Percentiles rank a stretch among this genome's conserved stretches.
Conservation (phyloP, 2,888 invertebrate species). For the Cantharis rustica region DNA sequence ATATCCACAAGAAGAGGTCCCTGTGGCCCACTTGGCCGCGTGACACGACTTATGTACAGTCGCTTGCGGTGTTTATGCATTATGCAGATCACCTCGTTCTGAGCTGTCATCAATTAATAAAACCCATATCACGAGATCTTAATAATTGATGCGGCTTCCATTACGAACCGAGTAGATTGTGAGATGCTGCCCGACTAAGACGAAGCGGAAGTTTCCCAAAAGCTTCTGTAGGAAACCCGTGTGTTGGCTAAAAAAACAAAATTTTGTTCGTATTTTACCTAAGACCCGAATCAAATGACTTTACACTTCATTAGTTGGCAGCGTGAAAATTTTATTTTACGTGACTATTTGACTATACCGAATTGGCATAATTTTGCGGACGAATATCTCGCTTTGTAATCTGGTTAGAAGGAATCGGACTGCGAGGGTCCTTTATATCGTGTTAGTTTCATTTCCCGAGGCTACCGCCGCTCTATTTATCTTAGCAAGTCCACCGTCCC, state of each 20-base stretch:
- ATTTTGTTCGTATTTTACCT: neutral
- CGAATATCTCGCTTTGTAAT: slow-evolving; percentile 50
- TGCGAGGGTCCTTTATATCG: slow-evolving; percentile 53
- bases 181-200: slow-evolving; percentile 27
- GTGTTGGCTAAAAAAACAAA: neutral
- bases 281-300: neutral
- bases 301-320: slow-evolving; percentile 11
- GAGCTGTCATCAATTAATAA: slow-evolving; percentile 60
- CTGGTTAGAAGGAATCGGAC: slow-evolving; percentile 50
- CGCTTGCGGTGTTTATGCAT: slow-evolving; percentile 46
- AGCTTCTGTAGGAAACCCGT: slow-evolving; percentile 10
- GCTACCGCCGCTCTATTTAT: slow-evolving; percentile 56
- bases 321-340: slow-evolving; percentile 28
- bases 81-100: slow-evolving; percentile 53
- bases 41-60: slow-evolving; percentile 38
- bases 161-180: slow-evolving; percentile 39
- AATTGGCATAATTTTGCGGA: slow-evolving; percentile 40
- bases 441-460: slow-evolving; percentile 53
- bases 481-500: slow-evolving; percentile 51
- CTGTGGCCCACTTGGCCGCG: slow-evolving; percentile 44
- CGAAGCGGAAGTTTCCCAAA: slow-evolving; percentile 29
- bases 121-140: slow-evolving; percentile 57
- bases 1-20: slow-evolving; percentile 36
- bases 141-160: slow-evolving; percentile 57
- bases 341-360: slow-evolving; percentile 33